Percentiles rank a stretch among this genome's conserved stretches.
Evolutionary conservation across 2,888 invertebrate species (phyloP).

Genomic region (Lacanobia oleracea): DNA sequence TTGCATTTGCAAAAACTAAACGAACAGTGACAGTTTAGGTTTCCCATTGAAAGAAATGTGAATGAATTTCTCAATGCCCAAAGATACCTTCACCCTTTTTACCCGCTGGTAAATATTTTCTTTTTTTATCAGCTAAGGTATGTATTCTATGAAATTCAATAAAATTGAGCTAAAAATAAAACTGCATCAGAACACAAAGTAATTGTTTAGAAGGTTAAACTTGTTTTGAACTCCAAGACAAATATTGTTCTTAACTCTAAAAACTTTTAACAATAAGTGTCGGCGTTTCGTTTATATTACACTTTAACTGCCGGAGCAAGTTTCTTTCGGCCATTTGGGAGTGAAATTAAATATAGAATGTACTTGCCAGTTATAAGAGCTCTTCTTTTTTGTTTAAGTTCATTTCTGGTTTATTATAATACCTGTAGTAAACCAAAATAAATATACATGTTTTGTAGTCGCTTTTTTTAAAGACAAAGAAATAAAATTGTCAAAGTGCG

Average conservation of each 20-base stretch:
- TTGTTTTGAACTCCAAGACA: constrained; percentile 36
- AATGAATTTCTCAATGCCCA: too few species aligned
- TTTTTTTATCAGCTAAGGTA: too few species aligned
- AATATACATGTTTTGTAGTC: neutral
- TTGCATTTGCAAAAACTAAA: too few species aligned
- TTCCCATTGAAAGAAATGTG: too few species aligned
- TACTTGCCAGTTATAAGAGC: constrained; percentile 12
- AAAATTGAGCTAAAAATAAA: neutral
- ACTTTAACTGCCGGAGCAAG: constrained; percentile 33
- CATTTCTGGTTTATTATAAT: neutral
- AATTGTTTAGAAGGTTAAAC: constrained; percentile 32
- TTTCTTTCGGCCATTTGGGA: constrained; percentile 30
- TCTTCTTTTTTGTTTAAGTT: constrained; percentile 12
- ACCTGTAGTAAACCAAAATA: neutral
- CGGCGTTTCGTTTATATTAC: constrained; percentile 40
- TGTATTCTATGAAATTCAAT: too few species aligned
- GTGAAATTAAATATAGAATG: constrained; percentile 28
- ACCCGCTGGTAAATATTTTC: too few species aligned
- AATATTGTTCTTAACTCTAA: constrained; percentile 41
- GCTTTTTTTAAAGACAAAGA: neutral
- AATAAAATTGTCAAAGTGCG: neutral
- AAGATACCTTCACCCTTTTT: too few species aligned
- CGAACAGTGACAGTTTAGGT: too few species aligned
- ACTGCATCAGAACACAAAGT: constrained; percentile 20
- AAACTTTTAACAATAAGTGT: constrained; percentile 43